Conservation (phyloP, 64 coral and sea anemone genomes). For the Porites australiensis region DNA sequence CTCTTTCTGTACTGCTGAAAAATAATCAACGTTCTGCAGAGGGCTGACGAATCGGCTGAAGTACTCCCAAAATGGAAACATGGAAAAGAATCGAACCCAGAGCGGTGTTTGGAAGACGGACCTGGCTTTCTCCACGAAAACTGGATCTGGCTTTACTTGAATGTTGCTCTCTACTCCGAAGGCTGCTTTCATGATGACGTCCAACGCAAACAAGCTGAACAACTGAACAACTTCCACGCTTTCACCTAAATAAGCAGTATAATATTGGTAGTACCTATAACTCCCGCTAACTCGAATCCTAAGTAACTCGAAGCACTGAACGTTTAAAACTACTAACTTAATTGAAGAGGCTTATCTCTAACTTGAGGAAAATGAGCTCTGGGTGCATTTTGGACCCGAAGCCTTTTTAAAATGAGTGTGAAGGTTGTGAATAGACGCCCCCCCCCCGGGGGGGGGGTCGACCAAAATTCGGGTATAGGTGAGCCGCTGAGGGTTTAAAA, state of each 20-base stretch:
- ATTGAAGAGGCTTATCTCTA: too few relatives aligned
- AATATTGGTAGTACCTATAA: too few relatives aligned
- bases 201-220: conserved; percentile 76
- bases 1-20: background rate
- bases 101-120: conserved; percentile 50
- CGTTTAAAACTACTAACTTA: too few relatives aligned
- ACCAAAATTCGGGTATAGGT: too few relatives aligned
- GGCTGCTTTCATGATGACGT: conserved; percentile 74
- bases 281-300: too few relatives aligned
- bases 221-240: conserved; percentile 39
- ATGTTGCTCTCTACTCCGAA: conserved; percentile 65
- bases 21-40: conserved; percentile 46
- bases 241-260: conserved; percentile 37
- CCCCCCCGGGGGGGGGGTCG: too few relatives aligned
- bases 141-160: conserved; percentile 44
- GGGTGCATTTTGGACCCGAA: too few relatives aligned
- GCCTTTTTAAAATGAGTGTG: too few relatives aligned
- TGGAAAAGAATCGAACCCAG: conserved; percentile 65
- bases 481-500: too few relatives aligned
- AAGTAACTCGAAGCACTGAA: too few relatives aligned
- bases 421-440: too few relatives aligned
- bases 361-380: too few relatives aligned
- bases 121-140: conserved; percentile 58
- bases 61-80: conserved; percentile 70
- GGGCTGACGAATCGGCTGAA: conserved; percentile 36